Evolutionary conservation across 1,140 invertebrate species (phyloP).

Genomic region (Bursaphelenchus mucronatus): DNA sequence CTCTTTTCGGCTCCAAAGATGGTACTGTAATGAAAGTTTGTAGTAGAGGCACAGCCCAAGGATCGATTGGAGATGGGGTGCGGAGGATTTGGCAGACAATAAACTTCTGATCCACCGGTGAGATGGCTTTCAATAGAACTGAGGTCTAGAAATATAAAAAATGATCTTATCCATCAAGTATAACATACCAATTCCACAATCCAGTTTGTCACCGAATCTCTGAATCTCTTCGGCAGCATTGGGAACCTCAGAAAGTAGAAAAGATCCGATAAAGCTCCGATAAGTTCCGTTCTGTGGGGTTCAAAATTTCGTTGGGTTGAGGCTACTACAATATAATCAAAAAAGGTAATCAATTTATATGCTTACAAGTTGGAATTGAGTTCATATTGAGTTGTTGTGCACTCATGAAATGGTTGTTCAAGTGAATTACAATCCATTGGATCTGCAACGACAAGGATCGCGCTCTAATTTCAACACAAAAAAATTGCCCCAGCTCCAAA

Average conservation of each 20-base stretch:
- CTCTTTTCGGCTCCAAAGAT: constrained; percentile 23
- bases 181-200: constrained; percentile 36
- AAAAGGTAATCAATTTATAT: not conserved
- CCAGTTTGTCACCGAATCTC: constrained; percentile 32
- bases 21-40: constrained; percentile 43
- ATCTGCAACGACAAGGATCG: constrained; percentile 39
- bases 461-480: constrained; percentile 37
- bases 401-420: constrained; percentile 31
- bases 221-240: constrained; percentile 34
- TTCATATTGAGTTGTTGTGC: constrained; percentile 34
- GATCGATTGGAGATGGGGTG: constrained; percentile 27
- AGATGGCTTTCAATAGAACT: constrained; percentile 36
- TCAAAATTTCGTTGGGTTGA: constrained; percentile 7
- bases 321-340: constrained; percentile 6
- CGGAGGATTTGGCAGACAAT: constrained; percentile 40
- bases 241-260: constrained; percentile 47
- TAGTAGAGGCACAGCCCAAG: constrained; percentile 31
- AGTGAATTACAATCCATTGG: constrained; percentile 40
- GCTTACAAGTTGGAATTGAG: constrained; percentile 27
- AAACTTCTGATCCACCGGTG: constrained; percentile 40
- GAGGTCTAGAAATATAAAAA: constrained; percentile 25
- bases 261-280: constrained; percentile 41
- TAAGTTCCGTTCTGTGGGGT: constrained; percentile 4
- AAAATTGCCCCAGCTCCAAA: constrained; percentile 28
- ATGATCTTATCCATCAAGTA: not conserved